A percentile compares a stretch with the other conserved stretches of the same genome.
Conservation (phyloP, 2,888 invertebrate species). For the Hipparchia sbordonii region DNA sequence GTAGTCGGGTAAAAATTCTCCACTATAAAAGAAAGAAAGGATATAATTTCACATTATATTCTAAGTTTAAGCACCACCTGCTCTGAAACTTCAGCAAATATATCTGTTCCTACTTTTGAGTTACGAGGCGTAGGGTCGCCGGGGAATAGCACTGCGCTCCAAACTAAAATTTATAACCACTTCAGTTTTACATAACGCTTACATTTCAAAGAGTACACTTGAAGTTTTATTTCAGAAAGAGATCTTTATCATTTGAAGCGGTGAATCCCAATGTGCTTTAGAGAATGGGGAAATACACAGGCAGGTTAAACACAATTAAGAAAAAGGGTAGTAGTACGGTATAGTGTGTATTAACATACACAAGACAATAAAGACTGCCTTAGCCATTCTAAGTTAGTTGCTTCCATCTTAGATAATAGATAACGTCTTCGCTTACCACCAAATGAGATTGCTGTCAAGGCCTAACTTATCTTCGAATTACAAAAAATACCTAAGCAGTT, state of each 20-base stretch:
- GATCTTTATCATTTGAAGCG: conserved; percentile 14
- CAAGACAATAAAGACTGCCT: no score
- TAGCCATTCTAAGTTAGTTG: no score
- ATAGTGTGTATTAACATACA: no score
- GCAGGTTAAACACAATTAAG: no score
- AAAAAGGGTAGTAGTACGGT: no score
- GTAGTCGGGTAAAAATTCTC: not conserved
- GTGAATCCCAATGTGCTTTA: conserved; percentile 5
- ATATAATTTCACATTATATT: conserved; percentile 30
- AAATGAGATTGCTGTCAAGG: no score
- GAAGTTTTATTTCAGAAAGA: conserved; percentile 25
- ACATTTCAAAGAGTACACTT: conserved; percentile 30
- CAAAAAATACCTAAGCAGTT: no score
- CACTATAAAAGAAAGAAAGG: not conserved
- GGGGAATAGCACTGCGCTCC: conserved; percentile 45
- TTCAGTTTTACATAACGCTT: conserved; percentile 37
- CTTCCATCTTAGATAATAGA: no score
- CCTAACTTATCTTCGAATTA: no score
- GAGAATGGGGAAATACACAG: not conserved
- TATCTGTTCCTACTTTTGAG: conserved; percentile 62
- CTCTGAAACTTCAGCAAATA: conserved; percentile 59
- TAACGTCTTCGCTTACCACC: no score
- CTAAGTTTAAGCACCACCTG: conserved; percentile 54
- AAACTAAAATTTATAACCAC: conserved; percentile 39
- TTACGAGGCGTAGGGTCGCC: conserved; percentile 55